phyloP scores from a whole-genome alignment of 2,113 vertebrate genomes.

The Delphinapterus leucas region DNA sequence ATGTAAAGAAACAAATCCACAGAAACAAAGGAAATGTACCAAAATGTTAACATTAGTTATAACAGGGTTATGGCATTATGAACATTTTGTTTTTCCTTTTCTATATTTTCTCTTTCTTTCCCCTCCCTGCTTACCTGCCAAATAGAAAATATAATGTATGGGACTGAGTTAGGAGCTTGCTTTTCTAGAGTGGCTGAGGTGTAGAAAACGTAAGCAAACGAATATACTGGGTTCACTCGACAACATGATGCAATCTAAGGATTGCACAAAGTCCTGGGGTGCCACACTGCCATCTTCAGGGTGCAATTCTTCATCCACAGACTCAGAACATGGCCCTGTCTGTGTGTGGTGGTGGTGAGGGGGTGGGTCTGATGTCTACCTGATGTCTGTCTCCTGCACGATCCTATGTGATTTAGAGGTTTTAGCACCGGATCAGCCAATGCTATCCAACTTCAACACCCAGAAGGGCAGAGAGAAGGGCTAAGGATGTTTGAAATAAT shows the following conservation, averaged over 20 bases:
- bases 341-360: not conserved
- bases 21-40: not conserved
- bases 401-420: not conserved
- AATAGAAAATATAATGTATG: not conserved
- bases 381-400: not conserved
- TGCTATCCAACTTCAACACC: not conserved
- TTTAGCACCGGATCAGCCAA: not conserved
- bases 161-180: not conserved
- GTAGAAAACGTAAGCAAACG: not conserved
- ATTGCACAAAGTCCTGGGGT: not conserved
- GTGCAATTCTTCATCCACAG: not conserved
- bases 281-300: not conserved
- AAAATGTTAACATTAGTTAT: not conserved
- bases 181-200: not conserved
- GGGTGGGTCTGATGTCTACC: not conserved
- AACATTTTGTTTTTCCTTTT: not conserved
- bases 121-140: not conserved
- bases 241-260: not conserved
- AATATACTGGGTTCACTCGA: not conserved
- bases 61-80: not conserved
- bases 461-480: not conserved
- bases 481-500: not conserved
- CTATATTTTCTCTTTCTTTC: not conserved
- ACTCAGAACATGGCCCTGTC: not conserved
- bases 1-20: not conserved